Base-by-base conservation (phyloP, 2,888 invertebrate species). In the Cylindroiulus punctatus region DNA sequence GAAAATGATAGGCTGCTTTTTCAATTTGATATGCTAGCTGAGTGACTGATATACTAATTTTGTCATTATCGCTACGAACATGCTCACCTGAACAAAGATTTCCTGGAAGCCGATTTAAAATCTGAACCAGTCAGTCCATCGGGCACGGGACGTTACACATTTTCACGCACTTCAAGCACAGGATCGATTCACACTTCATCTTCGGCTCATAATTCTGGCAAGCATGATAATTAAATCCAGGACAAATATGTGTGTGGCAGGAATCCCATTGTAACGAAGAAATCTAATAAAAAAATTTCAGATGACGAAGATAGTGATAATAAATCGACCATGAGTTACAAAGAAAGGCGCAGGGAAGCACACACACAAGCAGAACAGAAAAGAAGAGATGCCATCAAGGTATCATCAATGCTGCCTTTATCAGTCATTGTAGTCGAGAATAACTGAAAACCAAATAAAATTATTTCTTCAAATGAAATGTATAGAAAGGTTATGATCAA, bases 321-420 rank as follows among this genome's bases (percentile, higher is more conserved):
- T 87, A 93, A 93, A 88, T 93, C 93, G 0, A 93, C 96, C 1
- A 91, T 96, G 87, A 97, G 95, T 90, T 98, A 98, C 91, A 98
- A 97, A 91, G 98, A 98, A 90, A 93, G 98, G 57, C 93, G 98
- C 86, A 93, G 98, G 88, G 98, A 98, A 91, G 98, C 98, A 7
- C 98, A 98, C 90, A 98, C 98, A 0, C 94, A 98, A 92, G 98
- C 98, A 2, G 98, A 98, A 91, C 98, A 98, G 91, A 98, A 98
- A 90, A 93, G 98, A 88, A 93, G 98, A 89, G 98, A 98, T 93
- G 98, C 98, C 1, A 98, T 98, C 88, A 98, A 98, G 90, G 91
- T 91, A 88, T 47, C n/a, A 47, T 36, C 10, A 76, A 76, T 17
- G 5, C 76, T 30, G 17, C 19, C 17, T 40, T 65, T 84, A 47